Evolutionary conservation across 2,797 vertebrate genomes (phyloP), one percentile per base, ranked within the genome.

Genomic region (Sebastes nivosus): DNA sequence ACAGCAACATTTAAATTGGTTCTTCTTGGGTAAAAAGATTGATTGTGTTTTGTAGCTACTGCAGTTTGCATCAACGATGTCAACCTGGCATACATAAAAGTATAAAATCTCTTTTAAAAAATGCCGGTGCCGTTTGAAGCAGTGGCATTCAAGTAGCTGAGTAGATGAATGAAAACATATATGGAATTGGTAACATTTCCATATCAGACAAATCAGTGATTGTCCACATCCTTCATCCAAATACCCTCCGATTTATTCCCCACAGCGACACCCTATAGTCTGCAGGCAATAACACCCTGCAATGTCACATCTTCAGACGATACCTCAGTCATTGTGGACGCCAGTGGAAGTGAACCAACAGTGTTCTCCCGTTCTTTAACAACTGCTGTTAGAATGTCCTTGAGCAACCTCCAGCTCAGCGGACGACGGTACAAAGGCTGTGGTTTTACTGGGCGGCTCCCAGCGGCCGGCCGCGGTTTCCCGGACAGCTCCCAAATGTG

Each of bases 271-370:
- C 63, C 75, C 74, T 65, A 61, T 79, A 78, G 55, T 70, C 80
- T 82, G 50, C 58, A 67, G 63, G 30, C 68, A 80, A 82, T 87
- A 67, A 88, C 67, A 77, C 76, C 34, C 63, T 32, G 50, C 75
- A 67, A 79, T 84, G 78, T 81, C 82, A 59, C 70, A 65, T 86
- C 80, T 74, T 79, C 63, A 77, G 57, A 78, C 63, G 52, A 81
- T 72, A 87, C 87, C 80, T 87, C 78, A 79, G 83, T 89, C 82
- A 81, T 16, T 25, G 52, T 13, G 64, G 64, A 80, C 67, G 65
- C 42, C 69, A 68, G 22, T 46, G 7, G 60, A 85, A 75, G 76
- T 72, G 64, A 82, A 72, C 72, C 58, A 75, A 3, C 65, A 29
- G 67, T 46, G 67, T 72, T 67, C 60, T 58, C 36, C 52, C 20